Conservation (phyloP, 2,888 invertebrate species). For the Dascillus cervinus region DNA sequence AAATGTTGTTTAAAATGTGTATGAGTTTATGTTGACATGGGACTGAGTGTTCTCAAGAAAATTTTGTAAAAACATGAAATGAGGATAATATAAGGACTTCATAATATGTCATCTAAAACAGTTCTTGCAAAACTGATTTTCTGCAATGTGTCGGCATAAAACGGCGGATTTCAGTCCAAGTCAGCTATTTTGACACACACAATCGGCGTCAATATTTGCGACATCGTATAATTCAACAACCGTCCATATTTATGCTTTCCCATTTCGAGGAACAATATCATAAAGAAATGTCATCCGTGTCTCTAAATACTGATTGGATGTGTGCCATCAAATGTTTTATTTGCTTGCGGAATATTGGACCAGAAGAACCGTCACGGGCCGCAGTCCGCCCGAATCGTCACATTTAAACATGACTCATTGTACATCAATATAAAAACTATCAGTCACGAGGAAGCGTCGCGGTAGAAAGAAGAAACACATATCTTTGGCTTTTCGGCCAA, state of each 20-base stretch:
- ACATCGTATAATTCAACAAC: constrained; percentile 28
- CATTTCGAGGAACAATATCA: constrained; percentile 29
- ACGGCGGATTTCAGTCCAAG: constrained; percentile 2
- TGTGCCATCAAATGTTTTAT: constrained; percentile 40
- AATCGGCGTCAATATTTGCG: constrained; percentile 30
- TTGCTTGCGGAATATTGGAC: constrained; percentile 26
- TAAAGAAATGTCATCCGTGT: constrained; percentile 31
- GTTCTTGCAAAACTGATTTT: no score
- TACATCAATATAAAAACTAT: constrained; percentile 36
- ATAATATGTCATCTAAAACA: no score
- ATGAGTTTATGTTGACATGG: no score
- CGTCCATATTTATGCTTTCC: constrained; percentile 30
- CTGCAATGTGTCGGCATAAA: no score
- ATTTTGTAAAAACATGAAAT: no score
- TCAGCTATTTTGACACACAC: constrained; percentile 11
- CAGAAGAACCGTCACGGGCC: constrained; percentile 22
- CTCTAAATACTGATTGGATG: constrained; percentile 43
- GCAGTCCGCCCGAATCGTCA: constrained; percentile 7
- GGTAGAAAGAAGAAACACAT: constrained; percentile 38
- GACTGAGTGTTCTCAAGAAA: no score
- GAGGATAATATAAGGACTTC: no score
- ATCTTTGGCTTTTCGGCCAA: constrained; percentile 55
- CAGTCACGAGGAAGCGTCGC: constrained; percentile 31
- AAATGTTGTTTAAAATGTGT: no score
- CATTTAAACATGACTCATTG: constrained; percentile 13